Conservation (phyloP, 2,888 invertebrate species). For the Hartigia nigra region DNA sequence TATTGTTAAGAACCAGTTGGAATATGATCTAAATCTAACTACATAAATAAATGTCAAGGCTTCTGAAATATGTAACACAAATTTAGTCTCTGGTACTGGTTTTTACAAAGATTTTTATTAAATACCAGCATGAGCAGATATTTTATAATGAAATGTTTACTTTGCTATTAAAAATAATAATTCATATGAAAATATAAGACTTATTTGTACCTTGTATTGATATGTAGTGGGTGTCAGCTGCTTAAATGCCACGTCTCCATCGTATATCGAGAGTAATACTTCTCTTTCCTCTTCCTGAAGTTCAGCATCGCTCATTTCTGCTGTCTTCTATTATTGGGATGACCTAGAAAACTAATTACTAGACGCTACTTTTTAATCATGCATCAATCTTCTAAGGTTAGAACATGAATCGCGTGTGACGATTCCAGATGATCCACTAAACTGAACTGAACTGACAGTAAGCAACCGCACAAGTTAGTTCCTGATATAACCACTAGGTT, state of each 20-base stretch:
- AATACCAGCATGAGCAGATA: background rate
- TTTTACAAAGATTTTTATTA: background rate
- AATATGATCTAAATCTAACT: background rate
- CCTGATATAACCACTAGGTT: background rate
- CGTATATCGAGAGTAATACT: constrained; percentile 92
- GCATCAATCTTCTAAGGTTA: background rate
- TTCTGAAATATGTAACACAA: background rate
- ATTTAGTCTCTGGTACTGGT: background rate
- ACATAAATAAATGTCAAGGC: background rate
- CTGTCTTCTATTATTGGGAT: background rate
- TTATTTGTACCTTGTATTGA: constrained; percentile 85
- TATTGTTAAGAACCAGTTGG: background rate
- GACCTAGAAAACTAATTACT: background rate
- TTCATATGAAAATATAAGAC: background rate
- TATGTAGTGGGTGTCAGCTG: constrained; percentile 81
- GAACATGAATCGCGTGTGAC: background rate
- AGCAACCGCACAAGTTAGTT: background rate
- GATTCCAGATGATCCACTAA: background rate
- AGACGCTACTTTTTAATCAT: background rate
- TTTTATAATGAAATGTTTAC: background rate
- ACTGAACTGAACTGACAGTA: background rate
- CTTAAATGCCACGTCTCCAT: constrained; percentile 90
- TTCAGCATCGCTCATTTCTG: constrained; percentile 72
- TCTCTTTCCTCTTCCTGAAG: constrained; percentile 90
- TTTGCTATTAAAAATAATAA: background rate